Evolutionary conservation across 2,113 vertebrate species (phyloP), one percentile per base, ranked within the genome.

Genomic region (Talpa occidentalis): DNA sequence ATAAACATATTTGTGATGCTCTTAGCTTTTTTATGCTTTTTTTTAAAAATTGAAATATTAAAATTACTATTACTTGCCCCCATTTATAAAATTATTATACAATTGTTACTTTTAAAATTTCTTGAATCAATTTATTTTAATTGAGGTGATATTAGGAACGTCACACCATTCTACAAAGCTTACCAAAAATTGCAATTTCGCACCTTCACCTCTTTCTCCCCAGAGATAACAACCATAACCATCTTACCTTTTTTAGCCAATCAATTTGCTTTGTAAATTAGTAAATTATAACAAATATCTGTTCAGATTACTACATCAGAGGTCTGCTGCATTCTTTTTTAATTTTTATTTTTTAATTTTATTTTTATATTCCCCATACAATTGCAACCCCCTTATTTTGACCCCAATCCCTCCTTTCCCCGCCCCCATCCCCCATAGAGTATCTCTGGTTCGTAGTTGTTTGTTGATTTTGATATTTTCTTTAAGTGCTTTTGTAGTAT

Each of bases 241-340:
- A 72, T 35, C 35, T 88, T 49, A 60, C 14, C 9, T 52, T 26
- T 35, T 74, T 86, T 80, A 87, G 70, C 42, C 42, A 24, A n/a
- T 92, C 5, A 35, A 67, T 32, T 90, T 90, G 60, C 30, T 90
- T 93, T 69, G 47, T 77, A 87, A 84, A 88, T 67, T 44, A 78
- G 47, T 3, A 83, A 52, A 30, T 32, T 47, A 26, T 90, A 90
- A 28, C 79, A 81, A 88, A 32, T 17, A n/a, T 54, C 14, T 80
- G 83, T 93, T 62, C 44, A 92, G 42, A 88, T 82, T 69, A 88
- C 42, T 64, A 6, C 47, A 56, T 42, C 35, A 92, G 70, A 96
- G 32, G 22, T 72, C 47, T 56, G 32, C 1, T 22, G 67, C 3
- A 60, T 49, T 89, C 35, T n/a, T n/a, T n/a, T n/a, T n/a, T n/a